A percentile compares a stretch with the other conserved stretches of the same genome.
Conservation (phyloP, 2,113 vertebrate genomes). For the Sorex fumeus region DNA sequence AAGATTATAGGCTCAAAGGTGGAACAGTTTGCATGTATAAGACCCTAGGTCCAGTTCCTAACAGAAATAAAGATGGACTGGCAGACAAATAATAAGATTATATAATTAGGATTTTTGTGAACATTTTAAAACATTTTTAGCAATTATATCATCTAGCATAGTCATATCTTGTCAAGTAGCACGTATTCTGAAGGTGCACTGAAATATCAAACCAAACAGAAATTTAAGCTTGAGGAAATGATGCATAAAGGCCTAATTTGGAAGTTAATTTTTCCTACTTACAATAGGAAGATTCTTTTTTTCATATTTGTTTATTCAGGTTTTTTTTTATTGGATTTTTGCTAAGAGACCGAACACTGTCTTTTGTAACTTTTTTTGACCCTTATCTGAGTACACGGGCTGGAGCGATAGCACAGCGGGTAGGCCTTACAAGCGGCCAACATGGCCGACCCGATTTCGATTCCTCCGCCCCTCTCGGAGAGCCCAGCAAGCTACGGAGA, state of each 20-base stretch:
- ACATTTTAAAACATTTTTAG: conserved; percentile 55
- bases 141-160: neutral
- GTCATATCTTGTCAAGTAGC: neutral
- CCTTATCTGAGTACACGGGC: conserved; percentile 9
- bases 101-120: conserved; percentile 26
- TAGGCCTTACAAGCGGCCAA: too few relatives aligned
- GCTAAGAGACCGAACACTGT: conserved; percentile 4
- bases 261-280: conserved; percentile 26
- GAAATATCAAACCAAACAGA: conserved; percentile 9
- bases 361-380: conserved; percentile 51
- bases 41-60: too few relatives aligned
- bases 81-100: too few relatives aligned
- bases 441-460: too few relatives aligned
- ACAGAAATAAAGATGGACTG: too few relatives aligned
- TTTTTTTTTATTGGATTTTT: neutral
- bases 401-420: too few relatives aligned
- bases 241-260: conserved; percentile 3
- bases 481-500: too few relatives aligned
- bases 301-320: neutral
- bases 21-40: too few relatives aligned
- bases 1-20: too few relatives aligned
- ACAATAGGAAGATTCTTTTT: conserved; percentile 1
- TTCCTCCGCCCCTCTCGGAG: too few relatives aligned
- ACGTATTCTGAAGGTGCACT: neutral
- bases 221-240: conserved; percentile 49